phyloP scores from a whole-genome alignment of 2,888 invertebrate species.

The Patella depressa region DNA sequence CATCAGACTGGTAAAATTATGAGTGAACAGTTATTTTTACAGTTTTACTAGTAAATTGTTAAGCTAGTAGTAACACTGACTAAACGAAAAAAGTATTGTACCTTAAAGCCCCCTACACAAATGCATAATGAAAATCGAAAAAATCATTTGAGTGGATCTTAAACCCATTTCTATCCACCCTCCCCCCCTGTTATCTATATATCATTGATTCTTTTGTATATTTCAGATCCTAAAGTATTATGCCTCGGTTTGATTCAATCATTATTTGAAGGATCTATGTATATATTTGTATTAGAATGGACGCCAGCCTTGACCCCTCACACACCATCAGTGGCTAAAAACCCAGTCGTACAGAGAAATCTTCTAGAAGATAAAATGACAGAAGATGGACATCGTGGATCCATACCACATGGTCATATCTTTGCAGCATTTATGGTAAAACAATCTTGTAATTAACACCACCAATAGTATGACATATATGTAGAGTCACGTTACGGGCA shows the following conservation, averaged over 20 bases:
- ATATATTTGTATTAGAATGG: slow-evolving; percentile 75
- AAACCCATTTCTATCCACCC: no score
- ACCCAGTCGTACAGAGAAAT: slow-evolving; percentile 24
- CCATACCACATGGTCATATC: slow-evolving; percentile 74
- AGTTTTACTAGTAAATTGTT: no score
- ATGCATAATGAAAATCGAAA: no score
- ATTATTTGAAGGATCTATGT: slow-evolving; percentile 74
- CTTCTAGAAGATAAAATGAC: slow-evolving; percentile 30
- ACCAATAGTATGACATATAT: no score
- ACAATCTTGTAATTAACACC: background rate
- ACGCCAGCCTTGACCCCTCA: slow-evolving; percentile 72
- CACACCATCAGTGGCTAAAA: slow-evolving; percentile 15
- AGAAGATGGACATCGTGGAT: slow-evolving; percentile 52
- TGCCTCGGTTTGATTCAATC: slow-evolving; percentile 74
- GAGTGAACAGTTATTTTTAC: no score
- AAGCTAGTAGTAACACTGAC: no score
- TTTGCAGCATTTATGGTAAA: slow-evolving; percentile 73
- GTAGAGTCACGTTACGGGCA: no score
- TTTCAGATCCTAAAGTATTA: slow-evolving; percentile 71
- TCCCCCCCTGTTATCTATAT: no score
- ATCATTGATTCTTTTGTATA: background rate
- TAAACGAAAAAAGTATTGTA: no score
- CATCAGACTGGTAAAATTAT: no score
- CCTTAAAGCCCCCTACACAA: no score
- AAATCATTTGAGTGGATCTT: no score